Evolutionary conservation across 2,888 invertebrate species (phyloP).

Genomic region (Corbicula japonica): DNA sequence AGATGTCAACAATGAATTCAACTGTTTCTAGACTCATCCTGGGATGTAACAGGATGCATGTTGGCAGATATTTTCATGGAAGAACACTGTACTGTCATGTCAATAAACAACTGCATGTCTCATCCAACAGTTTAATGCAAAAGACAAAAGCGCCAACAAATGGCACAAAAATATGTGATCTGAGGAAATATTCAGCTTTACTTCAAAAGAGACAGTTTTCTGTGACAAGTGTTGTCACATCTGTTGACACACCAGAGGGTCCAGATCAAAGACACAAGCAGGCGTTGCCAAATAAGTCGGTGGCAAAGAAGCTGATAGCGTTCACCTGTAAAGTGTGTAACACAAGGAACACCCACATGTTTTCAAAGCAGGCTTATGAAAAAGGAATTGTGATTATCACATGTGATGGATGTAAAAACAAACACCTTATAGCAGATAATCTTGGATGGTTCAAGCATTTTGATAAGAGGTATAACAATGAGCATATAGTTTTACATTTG

Average conservation of each 20-base stretch:
- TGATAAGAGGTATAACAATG: slow-evolving; percentile 76
- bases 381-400: slow-evolving; percentile 97
- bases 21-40: too few relatives aligned
- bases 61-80: too few relatives aligned
- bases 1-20: too few relatives aligned
- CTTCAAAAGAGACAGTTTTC: background rate
- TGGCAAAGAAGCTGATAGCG: slow-evolving; percentile 87
- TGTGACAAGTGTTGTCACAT: background rate
- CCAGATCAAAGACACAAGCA: background rate
- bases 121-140: too few relatives aligned
- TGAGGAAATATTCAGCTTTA: background rate
- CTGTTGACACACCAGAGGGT: background rate
- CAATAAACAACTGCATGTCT: too few relatives aligned
- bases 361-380: slow-evolving; percentile 94
- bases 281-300: slow-evolving; percentile 39
- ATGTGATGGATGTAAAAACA: slow-evolving; percentile 94
- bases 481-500: too few relatives aligned
- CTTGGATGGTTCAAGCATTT: slow-evolving; percentile 96
- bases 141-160: too few relatives aligned
- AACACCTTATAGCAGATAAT: slow-evolving; percentile 98
- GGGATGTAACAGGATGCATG: too few relatives aligned
- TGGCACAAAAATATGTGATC: too few relatives aligned
- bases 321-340: slow-evolving; percentile 97
- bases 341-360: slow-evolving; percentile 92
- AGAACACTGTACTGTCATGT: too few relatives aligned